Conservation (phyloP, 2,888 invertebrate species). For the Lobophora halterata region DNA sequence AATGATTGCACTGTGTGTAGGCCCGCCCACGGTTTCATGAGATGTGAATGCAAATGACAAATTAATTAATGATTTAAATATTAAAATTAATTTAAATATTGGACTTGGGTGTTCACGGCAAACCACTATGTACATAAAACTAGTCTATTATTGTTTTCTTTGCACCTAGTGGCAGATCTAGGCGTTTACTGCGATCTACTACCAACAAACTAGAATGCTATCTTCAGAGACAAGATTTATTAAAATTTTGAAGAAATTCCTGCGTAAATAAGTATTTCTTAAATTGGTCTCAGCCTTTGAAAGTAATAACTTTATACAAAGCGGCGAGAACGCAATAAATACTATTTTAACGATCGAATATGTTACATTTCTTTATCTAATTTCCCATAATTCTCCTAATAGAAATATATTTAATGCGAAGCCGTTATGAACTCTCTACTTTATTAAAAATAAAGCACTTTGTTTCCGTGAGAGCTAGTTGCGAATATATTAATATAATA, state of each 20-base stretch:
- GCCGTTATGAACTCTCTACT: constrained; percentile 51
- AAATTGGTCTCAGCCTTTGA: constrained; percentile 42
- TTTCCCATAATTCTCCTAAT: constrained; percentile 28
- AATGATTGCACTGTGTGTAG: constrained; percentile 40
- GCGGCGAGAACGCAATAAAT: constrained; percentile 36
- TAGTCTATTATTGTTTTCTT: constrained; percentile 39
- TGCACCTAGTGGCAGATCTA: constrained; percentile 46
- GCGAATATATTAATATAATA: constrained; percentile 64
- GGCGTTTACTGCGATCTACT: constrained; percentile 11
- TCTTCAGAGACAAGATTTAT: neutral
- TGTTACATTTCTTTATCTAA: constrained; percentile 45
- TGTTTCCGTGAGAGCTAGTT: constrained; percentile 57
- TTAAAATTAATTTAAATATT: constrained; percentile 44
- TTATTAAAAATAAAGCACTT: constrained; percentile 64
- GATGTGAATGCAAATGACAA: constrained; percentile 12
- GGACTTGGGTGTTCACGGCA: constrained; percentile 35
- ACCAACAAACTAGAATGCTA: constrained; percentile 5
- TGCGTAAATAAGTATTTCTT: constrained; percentile 26
- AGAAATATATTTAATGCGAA: constrained; percentile 38
- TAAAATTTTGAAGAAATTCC: constrained; percentile 1
- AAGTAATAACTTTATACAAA: constrained; percentile 33
- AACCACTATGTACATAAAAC: constrained; percentile 52
- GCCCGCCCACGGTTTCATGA: constrained; percentile 16
- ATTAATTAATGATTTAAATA: constrained; percentile 28
- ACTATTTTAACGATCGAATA: constrained; percentile 34